Evolutionary conservation across 2,888 invertebrate species (phyloP).

Genomic region (Apomyelois bistriatella): DNA sequence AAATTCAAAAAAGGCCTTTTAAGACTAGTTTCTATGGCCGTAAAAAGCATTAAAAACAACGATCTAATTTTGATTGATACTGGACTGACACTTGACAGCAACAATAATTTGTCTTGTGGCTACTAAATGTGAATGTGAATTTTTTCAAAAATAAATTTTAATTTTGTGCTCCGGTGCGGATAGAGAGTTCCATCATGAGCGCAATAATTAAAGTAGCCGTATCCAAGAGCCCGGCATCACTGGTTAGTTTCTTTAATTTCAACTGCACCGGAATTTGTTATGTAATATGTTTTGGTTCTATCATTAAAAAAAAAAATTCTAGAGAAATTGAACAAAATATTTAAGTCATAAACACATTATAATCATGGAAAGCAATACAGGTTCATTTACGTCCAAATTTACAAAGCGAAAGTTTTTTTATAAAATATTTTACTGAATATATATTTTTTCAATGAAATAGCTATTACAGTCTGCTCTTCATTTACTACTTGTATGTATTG

Average conservation of each 20-base stretch:
- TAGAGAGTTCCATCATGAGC: constrained; percentile 80
- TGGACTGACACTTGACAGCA: constrained; percentile 12
- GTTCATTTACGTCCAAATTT: too few relatives aligned
- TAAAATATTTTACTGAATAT: too few relatives aligned
- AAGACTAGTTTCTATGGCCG: too few relatives aligned
- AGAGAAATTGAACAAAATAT: background rate
- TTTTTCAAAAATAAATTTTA: constrained; percentile 26
- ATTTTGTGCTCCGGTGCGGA: constrained; percentile 73
- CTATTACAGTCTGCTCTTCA: too few relatives aligned
- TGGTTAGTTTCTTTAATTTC: constrained; percentile 47
- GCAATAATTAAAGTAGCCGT: constrained; percentile 68
- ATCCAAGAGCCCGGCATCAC: constrained; percentile 62
- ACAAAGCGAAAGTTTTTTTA: too few relatives aligned
- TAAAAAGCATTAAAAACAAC: too few relatives aligned
- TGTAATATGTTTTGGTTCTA: constrained; percentile 56
- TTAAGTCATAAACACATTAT: too few relatives aligned
- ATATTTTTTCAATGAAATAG: too few relatives aligned
- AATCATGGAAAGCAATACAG: too few relatives aligned
- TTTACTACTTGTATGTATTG: too few relatives aligned
- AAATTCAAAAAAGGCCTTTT: too few relatives aligned
- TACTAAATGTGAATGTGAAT: constrained; percentile 37
- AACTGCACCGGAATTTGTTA: constrained; percentile 50
- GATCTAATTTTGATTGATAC: background rate
- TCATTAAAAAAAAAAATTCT: background rate
- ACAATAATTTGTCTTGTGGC: constrained; percentile 15